Evolutionary conservation across 1,140 invertebrate genomes (phyloP).

Genomic region (Listronotus oregonensis): DNA sequence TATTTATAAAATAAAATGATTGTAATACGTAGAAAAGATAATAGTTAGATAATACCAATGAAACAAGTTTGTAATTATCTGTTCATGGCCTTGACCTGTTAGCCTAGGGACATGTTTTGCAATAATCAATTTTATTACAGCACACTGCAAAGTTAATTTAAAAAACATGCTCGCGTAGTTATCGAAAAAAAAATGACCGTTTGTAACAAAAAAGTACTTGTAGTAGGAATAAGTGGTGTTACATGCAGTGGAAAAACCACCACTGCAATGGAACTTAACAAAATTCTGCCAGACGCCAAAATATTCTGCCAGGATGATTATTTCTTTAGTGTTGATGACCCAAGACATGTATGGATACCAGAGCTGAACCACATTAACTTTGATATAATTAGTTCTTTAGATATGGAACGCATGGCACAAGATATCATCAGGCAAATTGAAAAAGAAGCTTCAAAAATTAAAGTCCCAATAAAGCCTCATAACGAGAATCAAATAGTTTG

Average conservation of each 20-base stretch:
- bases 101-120: no score
- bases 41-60: no score
- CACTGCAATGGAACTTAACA: slow-evolving; percentile 63
- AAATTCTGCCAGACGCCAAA: slow-evolving; percentile 61
- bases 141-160: no score
- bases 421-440: slow-evolving; percentile 60
- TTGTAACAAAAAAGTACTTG: slow-evolving; percentile 16
- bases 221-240: slow-evolving; percentile 74
- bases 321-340: slow-evolving; percentile 71
- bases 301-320: slow-evolving; percentile 78
- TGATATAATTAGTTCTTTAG: slow-evolving; percentile 72
- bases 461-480: slow-evolving; percentile 8
- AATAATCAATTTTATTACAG: no score
- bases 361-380: slow-evolving; percentile 78
- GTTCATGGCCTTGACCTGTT: no score
- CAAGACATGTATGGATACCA: slow-evolving; percentile 67
- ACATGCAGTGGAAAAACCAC: slow-evolving; percentile 84
- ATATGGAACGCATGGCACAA: slow-evolving; percentile 73
- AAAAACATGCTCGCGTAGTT: no score
- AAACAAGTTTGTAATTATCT: no score
- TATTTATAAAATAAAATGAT: no score
- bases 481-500: background rate
- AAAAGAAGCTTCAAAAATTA: background rate
- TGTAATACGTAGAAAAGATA: no score
- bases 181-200: background rate